Base-by-base conservation (phyloP, 2,888 invertebrate species). In the Maniola hyperantus region DNA sequence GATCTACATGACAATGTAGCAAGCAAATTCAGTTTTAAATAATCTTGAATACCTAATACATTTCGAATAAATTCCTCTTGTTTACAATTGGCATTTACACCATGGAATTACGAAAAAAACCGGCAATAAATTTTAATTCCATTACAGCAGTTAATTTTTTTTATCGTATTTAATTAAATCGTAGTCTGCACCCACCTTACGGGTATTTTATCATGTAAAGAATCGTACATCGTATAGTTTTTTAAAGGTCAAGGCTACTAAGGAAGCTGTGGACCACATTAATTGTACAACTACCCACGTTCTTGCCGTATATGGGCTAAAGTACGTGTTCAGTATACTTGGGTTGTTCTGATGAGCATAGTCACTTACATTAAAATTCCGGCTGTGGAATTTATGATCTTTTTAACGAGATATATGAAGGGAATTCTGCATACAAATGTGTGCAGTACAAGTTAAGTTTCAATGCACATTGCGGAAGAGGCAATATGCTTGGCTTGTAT, bases 241-340 rank as follows among this genome's bases (percentile, higher is more conserved):
- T 39, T 36, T 13, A 64, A 69, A 69, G 63, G 63, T 66, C 63
- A 69, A 64, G 69, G 69, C n/a, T 26, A 44, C 20, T 61, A 59
- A 58, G 57, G 64, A 57, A 51, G 59, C 11, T 18, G 39, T 39
- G 39, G 10, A 26, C 33, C 51, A 11, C 53, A 53, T 59, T 65
- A 62, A 65, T 66, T 62, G 50, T 60, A 15, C 63, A 60, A 20
- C 50, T 51, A 20, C 69, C 69, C 60, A 69, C 66, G 55, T 46
- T 44, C 39, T 18, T n/a, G 50, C 60, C 46, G 10, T 58, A 60
- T 66, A 69, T 10, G 61, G 66, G 13, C 44, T 8, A 6, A 33
- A 26, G 50, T 65, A 57, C 34, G 50, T 46, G 51, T 64, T n/a
- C 54, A 26, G 46, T 18, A 18, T 44, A 13, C 18, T 26, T 36